Percentiles rank a stretch among this genome's conserved stretches.
Conservation (phyloP, 2,888 invertebrate genomes). For the Iselma pallidipennis region DNA sequence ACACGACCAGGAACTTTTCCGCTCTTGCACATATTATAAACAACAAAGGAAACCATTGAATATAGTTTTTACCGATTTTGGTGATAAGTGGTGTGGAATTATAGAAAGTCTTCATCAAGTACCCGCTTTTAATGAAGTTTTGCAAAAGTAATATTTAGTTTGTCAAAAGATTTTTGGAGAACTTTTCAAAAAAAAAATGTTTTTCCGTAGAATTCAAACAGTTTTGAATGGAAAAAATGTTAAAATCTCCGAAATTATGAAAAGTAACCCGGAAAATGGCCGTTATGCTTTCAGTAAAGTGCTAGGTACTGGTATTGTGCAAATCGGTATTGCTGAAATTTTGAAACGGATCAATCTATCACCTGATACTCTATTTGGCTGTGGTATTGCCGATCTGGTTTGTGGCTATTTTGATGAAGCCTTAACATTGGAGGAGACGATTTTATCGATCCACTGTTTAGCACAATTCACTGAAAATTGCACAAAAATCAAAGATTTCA, state of each 20-base stretch:
- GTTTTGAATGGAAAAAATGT: neutral
- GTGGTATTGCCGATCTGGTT: neutral
- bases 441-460: neutral
- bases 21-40: neutral
- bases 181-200: neutral
- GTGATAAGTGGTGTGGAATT: conserved; percentile 87
- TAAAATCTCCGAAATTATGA: neutral
- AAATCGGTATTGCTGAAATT: neutral
- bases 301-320: neutral
- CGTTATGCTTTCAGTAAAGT: neutral
- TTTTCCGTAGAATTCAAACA: neutral
- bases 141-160: neutral
- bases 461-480: neutral
- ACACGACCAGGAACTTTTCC: neutral
- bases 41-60: neutral
- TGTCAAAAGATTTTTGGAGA: too few relatives aligned
- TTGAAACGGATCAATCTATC: neutral
- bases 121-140: neutral
- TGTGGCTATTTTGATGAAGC: neutral
- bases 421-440: neutral
- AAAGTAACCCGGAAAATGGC: neutral
- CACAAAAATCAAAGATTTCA: neutral
- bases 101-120: conserved; percentile 52
- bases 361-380: neutral
- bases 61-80: conserved; percentile 71